Evolutionary conservation across 2,113 vertebrate genomes (phyloP).

Genomic region (Romanogobio albipinnatus): DNA sequence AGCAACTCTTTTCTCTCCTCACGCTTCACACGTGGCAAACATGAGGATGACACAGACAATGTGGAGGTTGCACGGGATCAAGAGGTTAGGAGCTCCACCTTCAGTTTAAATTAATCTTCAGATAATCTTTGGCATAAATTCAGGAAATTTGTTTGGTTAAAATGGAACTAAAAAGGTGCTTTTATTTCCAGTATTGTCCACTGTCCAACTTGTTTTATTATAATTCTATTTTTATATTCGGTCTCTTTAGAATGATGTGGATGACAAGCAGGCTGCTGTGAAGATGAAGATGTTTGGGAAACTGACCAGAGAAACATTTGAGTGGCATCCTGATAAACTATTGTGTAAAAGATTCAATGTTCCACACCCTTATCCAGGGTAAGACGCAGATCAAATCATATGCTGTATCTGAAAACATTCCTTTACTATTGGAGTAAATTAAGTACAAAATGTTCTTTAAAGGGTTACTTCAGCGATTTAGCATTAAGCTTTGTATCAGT

Average conservation of each 20-base stretch:
- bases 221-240: not conserved
- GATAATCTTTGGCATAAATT: not conserved
- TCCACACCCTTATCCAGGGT: conserved; percentile 91
- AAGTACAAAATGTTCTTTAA: not conserved
- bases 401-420: not conserved
- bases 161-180: not conserved
- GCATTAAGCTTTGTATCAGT: too few species aligned
- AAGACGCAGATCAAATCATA: conserved; percentile 53
- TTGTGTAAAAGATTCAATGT: conserved; percentile 96
- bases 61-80: conserved; percentile 84
- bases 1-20: conserved; percentile 79
- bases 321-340: conserved; percentile 94
- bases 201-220: not conserved
- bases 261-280: conserved; percentile 86
- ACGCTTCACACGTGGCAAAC: conserved; percentile 84
- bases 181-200: too few species aligned
- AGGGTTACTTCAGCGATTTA: too few species aligned
- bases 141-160: not conserved
- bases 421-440: not conserved
- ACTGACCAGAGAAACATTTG: conserved; percentile 88
- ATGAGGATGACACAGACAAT: conserved; percentile 79
- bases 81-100: conserved; percentile 75
- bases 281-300: conserved; percentile 97
- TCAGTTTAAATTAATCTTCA: not conserved
- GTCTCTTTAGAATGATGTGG: conserved; percentile 76